phyloP scores from a whole-genome alignment of 1,140 invertebrate genomes.

The Pomacea maculata region DNA sequence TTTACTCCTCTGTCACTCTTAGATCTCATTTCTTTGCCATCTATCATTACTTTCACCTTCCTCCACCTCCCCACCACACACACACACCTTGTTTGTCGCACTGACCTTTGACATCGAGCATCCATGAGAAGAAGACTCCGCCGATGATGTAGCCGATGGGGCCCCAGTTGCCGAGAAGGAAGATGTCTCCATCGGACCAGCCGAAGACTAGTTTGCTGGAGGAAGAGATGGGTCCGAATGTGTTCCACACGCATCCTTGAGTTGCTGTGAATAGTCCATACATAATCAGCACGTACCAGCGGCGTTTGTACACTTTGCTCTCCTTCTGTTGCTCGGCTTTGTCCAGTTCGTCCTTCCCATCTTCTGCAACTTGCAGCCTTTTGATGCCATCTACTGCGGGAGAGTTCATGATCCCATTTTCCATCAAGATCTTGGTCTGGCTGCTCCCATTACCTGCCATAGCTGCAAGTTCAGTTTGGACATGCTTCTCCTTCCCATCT shows the following conservation, averaged over 20 bases:
- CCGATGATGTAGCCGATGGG: constrained; percentile 65
- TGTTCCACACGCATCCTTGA: constrained; percentile 64
- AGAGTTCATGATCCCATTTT: too few relatives aligned
- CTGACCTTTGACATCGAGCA: constrained; percentile 42
- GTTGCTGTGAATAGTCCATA: constrained; percentile 30
- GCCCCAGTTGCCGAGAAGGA: constrained; percentile 67
- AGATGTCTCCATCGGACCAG: constrained; percentile 64
- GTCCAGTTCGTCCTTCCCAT: too few relatives aligned
- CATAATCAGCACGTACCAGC: constrained; percentile 40
- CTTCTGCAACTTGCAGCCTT: too few relatives aligned
- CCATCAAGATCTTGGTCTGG: too few relatives aligned
- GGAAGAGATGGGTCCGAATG: constrained; percentile 65
- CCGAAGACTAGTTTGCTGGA: constrained; percentile 56
- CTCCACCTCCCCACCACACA: background rate
- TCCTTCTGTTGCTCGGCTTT: background rate
- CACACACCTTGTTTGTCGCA: background rate
- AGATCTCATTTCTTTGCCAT: background rate
- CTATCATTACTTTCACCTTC: background rate
- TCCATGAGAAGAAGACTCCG: constrained; percentile 64
- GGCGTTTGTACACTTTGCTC: constrained; percentile 25
- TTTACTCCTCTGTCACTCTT: background rate
- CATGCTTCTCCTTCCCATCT: too few relatives aligned
- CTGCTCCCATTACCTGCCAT: too few relatives aligned
- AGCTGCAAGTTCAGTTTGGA: too few relatives aligned
- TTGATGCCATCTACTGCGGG: too few relatives aligned